Base-by-base conservation (phyloP, 1,140 invertebrate species). In the Drosophila tristis region DNA sequence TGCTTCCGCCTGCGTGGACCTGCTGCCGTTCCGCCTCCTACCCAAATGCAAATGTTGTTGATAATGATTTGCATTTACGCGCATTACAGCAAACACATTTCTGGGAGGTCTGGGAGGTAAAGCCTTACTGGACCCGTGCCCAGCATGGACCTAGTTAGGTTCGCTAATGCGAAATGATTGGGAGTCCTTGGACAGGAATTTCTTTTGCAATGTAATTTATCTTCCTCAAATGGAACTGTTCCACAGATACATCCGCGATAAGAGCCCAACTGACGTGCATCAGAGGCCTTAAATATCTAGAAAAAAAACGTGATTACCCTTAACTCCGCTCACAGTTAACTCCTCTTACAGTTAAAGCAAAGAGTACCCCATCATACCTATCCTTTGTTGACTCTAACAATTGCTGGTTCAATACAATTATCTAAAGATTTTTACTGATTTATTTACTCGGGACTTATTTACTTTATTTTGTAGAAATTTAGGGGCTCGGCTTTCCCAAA, bases 31-130 rank as follows among this genome's bases (percentile, higher is more conserved):
- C 62, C 49, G 43, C 16, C 29, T 54, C 13, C 43, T 16, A 3
- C 23, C 39, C n/a, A 3, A 67, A 76, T 87, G 82, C 78, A 81
- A 86, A 86, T 81, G 63, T 62, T 81, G 78, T 68, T 82, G 78
- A 82, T 86, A 86, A 86, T 86, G 82, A 87, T 86, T 86, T 86
- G 82, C 82, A 86, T 87, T 86, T 78, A 68, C 82, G 84, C 51
- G 49, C 55, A 72, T 80, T 64, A 62, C 54, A 45, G 73, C 53
- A 15, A 44, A 74, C 54, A 50, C 54, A 70, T 72, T 73, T 60
- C 53, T 57, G 57, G 29, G 54, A 55, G 48, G 20, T 9, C 42
- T 6, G 25, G 26, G 31, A n/a, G 43, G 15, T 9, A 49, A 8
- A 15, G 35, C 13, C 26, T 6, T 39, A 15, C 23, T 25, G 44